Base-by-base conservation (phyloP, 2,113 vertebrate species). In the Callorhinus ursinus region DNA sequence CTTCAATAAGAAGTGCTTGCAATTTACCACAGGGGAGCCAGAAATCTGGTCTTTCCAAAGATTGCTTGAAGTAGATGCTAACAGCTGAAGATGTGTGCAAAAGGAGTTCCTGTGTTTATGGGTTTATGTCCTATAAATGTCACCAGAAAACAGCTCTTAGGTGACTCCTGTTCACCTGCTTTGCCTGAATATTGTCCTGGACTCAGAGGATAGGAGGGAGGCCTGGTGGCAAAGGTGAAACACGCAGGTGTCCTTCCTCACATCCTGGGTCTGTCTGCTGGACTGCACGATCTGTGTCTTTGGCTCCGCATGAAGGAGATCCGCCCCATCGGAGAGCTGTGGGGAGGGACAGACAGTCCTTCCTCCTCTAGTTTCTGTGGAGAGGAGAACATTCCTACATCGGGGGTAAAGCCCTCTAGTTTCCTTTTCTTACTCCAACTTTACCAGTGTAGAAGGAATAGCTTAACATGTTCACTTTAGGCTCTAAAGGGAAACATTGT, bases 291-390 rank as follows among this genome's bases (percentile, higher is more conserved):
- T 31, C 22, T 65, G 69, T 10, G 36, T 59, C 36, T 2, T 7
- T 42, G 53, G 15, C 7, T 80, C 57, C 8, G 2, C 4, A 4
- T 6, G 33, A 42, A 55, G 28, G 28, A 88, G 3, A 9, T 31
- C 24, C 57, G 14, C 2, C n/a, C 31, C 21, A 1, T 14, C 28
- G n/a, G 0, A 6, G 1, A 26, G 1, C 12, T 14, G 2, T 19
- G 16, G 6, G n/a, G 26, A 42, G 18, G 65, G 4, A 46, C 8
- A 79, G 19, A 5, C 1, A 0, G 22, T 21, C 16, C 16, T 71
- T 46, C 16, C 24, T 49, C 36, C 14, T 24, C 49, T 39, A 63
- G 24, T 36, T 76, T 93, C 46, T 5, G 15, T 13, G 10, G 28
- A 16, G 0, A 13, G 11, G 0, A 13, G 11, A 24, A 5, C 1